These are phyloP conservation scores for Podarcis cretensis DNA, from an alignment of 2,113 vertebrate species.

Conservation along the genomic window DNA sequence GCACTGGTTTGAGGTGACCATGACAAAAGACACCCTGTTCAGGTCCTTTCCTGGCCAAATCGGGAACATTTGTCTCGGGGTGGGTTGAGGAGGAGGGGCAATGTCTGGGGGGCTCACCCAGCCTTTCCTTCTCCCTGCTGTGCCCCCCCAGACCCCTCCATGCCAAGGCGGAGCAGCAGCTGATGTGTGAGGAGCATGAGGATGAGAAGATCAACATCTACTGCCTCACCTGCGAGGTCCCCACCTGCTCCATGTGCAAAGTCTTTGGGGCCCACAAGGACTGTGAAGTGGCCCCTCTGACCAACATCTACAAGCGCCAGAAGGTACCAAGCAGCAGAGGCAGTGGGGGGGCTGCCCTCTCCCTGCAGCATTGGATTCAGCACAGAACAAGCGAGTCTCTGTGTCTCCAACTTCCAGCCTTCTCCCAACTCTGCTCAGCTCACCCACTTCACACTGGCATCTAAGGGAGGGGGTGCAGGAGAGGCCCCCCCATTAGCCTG, in stretches of 20 bases:
- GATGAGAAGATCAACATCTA: conserved; percentile 94
- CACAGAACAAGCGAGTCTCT: no score
- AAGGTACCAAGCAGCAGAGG: conserved; percentile 75
- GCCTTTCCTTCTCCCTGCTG: not conserved
- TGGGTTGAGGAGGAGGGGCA: not conserved
- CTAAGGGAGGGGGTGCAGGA: no score
- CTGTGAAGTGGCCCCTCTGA: conserved; percentile 88
- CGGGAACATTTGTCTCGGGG: not conserved
- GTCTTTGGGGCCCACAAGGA: conserved; percentile 90
- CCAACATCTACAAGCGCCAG: conserved; percentile 81
- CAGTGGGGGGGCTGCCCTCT: not conserved
- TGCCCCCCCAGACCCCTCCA: conserved; percentile 75
- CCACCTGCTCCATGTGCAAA: conserved; percentile 94
- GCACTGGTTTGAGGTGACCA: no score
- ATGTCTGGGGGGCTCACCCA: not conserved
- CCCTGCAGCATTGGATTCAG: no score
- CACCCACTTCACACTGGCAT: no score
- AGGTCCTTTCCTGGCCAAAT: not conserved
- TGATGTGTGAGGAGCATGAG: conserved; percentile 88
- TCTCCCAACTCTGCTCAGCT: no score
- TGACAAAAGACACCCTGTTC: no score
- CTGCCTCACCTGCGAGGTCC: conserved; percentile 87
- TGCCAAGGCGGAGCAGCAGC: conserved; percentile 82
- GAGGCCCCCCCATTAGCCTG: no score
- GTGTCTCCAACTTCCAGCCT: no score